These are phyloP conservation scores for Tipula helvola DNA, from an alignment of 2,888 invertebrate species.

Conservation along the genomic window DNA sequence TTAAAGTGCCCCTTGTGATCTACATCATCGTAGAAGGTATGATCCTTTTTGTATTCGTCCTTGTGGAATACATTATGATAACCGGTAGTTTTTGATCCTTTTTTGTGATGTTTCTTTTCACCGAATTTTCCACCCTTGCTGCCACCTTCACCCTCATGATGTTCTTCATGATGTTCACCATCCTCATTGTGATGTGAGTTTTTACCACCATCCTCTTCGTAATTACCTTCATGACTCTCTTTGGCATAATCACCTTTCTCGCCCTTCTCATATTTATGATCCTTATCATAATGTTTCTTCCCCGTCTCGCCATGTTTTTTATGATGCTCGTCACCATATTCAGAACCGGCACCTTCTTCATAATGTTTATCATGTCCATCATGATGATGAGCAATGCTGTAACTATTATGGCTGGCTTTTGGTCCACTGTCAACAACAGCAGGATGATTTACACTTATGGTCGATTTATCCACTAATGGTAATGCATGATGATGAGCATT, in stretches of 20 bases:
- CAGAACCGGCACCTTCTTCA: background rate
- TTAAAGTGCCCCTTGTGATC: slow-evolving; percentile 66
- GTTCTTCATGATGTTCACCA: background rate
- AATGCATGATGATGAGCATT: background rate
- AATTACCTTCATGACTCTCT: background rate
- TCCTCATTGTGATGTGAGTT: background rate
- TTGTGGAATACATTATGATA: slow-evolving; percentile 77
- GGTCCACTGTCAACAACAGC: background rate
- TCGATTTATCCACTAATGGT: background rate
- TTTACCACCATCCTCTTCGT: slow-evolving; percentile 6
- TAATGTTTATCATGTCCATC: background rate
- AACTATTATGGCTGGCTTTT: background rate
- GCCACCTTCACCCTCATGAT: background rate
- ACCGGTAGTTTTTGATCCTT: slow-evolving; percentile 66
- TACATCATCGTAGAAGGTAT: slow-evolving; percentile 77
- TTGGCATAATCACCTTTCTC: slow-evolving; percentile 5
- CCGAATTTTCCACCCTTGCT: slow-evolving; percentile 44
- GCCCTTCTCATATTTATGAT: slow-evolving; percentile 8
- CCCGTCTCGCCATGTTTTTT: background rate
- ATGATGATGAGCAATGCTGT: background rate
- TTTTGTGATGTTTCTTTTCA: slow-evolving; percentile 65
- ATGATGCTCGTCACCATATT: background rate
- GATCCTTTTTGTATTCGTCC: slow-evolving; percentile 74
- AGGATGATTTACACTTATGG: background rate
- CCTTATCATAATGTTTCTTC: background rate